phyloP scores from a whole-genome alignment of 2,113 vertebrate genomes.

The Cebus imitator region DNA sequence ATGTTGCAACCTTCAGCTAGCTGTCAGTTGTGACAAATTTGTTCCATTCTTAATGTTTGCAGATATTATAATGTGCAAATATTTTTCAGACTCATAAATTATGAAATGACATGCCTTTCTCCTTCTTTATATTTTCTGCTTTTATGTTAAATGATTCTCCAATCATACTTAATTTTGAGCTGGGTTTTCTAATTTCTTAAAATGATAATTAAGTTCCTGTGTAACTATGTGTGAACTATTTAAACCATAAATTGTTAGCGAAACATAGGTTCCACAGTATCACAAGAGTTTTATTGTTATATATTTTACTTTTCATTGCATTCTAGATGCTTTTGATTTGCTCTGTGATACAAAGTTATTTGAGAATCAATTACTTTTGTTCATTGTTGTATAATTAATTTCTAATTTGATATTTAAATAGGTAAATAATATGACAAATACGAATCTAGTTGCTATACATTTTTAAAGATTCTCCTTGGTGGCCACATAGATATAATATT shows the following conservation, averaged over 20 bases:
- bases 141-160: neutral
- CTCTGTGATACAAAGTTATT: neutral
- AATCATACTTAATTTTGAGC: neutral
- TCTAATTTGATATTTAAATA: neutral
- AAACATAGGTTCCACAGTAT: neutral
- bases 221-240: neutral
- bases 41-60: conserved; percentile 18
- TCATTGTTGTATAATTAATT: neutral
- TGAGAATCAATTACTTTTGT: neutral
- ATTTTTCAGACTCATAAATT: neutral
- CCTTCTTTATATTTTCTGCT: neutral
- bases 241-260: neutral
- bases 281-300: neutral
- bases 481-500: neutral
- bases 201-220: neutral
- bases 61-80: conserved; percentile 1
- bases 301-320: neutral
- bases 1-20: conserved; percentile 14
- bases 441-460: neutral
- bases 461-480: neutral
- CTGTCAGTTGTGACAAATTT: conserved; percentile 64
- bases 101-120: neutral
- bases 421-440: neutral
- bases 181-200: neutral
- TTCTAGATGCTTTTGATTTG: neutral